Conservation (phyloP, 2,113 vertebrate genomes). For the Falcunculus frontatus region DNA sequence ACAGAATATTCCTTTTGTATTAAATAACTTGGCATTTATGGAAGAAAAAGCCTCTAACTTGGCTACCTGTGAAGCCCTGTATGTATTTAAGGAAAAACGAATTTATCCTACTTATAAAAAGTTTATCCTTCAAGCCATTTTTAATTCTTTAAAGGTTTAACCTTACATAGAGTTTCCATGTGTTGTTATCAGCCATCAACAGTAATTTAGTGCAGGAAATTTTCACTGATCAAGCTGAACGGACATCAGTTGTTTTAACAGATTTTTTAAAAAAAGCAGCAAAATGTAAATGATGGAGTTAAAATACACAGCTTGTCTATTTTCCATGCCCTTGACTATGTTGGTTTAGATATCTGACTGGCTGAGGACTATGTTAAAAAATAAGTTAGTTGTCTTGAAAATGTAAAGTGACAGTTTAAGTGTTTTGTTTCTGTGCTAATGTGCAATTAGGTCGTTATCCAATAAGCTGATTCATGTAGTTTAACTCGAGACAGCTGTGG, state of each 20-base stretch:
- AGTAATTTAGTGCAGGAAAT: conserved; percentile 19
- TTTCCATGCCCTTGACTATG: background rate
- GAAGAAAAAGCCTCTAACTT: background rate
- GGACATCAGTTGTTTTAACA: background rate
- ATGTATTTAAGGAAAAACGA: background rate
- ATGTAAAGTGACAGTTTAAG: conserved; percentile 64
- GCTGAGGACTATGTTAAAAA: background rate
- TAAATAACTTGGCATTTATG: background rate
- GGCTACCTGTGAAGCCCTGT: background rate
- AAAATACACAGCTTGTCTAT: background rate
- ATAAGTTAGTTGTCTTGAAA: conserved; percentile 51
- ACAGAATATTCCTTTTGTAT: background rate
- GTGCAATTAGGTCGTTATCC: conserved; percentile 69
- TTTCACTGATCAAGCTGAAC: background rate
- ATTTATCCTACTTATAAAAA: background rate
- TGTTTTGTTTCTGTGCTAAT: conserved; percentile 59
- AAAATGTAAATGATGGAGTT: background rate
- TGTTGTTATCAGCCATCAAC: conserved; percentile 26
- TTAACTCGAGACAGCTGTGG: conserved; percentile 66
- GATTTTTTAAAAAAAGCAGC: background rate
- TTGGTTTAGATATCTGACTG: background rate
- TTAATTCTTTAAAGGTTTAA: background rate
- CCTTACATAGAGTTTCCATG: background rate
- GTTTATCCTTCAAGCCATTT: background rate
- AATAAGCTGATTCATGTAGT: conserved; percentile 54